Evolutionary conservation across 2,888 invertebrate species (phyloP).

Genomic region (Cactoblastis cactorum): DNA sequence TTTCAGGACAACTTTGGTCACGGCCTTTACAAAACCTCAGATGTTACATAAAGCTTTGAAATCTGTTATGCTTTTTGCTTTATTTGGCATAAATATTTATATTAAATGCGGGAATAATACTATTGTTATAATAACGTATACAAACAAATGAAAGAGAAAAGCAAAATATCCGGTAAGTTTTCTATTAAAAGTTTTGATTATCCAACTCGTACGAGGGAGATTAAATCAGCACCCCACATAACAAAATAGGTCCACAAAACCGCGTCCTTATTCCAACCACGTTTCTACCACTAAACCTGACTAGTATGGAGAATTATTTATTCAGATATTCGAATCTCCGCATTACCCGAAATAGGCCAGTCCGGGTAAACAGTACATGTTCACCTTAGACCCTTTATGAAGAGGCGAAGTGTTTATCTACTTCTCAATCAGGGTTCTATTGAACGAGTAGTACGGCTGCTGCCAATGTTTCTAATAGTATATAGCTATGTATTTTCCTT

Average conservation of each 20-base stretch:
- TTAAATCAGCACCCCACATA: neutral
- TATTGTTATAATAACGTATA: no score
- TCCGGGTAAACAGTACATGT: conserved; percentile 28
- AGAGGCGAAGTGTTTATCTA: conserved; percentile 1
- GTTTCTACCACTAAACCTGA: conserved; percentile 14
- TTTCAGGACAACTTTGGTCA: no score
- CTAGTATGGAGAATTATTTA: conserved; percentile 35
- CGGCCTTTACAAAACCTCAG: no score
- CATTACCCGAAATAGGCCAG: conserved; percentile 29
- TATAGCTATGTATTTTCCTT: neutral
- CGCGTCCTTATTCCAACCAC: conserved; percentile 13
- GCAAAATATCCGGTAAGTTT: no score
- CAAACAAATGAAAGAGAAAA: no score
- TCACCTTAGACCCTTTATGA: neutral
- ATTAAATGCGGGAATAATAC: no score
- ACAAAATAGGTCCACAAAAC: neutral
- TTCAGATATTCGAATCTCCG: conserved; percentile 34
- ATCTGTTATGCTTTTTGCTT: no score
- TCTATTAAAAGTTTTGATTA: no score
- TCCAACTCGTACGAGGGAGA: neutral
- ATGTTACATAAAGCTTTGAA: no score
- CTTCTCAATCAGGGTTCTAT: neutral
- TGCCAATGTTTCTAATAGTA: neutral
- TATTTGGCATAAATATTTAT: no score
- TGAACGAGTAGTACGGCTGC: neutral